These are phyloP conservation scores for Thunnus thynnus DNA, from an alignment of 2,113 vertebrate genomes.

Conservation along the genomic window DNA sequence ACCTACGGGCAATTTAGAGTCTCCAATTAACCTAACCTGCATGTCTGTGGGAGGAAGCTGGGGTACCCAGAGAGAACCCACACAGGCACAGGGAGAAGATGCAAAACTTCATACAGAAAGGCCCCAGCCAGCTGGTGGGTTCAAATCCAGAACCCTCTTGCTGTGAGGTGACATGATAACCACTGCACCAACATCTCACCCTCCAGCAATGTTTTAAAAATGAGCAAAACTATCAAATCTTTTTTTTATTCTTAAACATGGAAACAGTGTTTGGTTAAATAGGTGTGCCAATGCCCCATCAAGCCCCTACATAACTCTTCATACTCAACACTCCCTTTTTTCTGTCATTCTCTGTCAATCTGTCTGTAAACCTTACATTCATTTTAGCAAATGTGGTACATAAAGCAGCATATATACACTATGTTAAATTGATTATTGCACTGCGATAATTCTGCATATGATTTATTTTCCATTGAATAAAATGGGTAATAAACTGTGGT, in stretches of 20 bases:
- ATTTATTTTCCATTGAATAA: slow-evolving; percentile 39
- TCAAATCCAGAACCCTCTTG: too few relatives aligned
- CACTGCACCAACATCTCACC: too few relatives aligned
- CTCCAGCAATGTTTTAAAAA: neutral
- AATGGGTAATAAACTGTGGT: slow-evolving; percentile 37
- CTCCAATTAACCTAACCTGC: too few relatives aligned
- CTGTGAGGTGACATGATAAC: too few relatives aligned
- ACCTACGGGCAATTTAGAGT: too few relatives aligned
- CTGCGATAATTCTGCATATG: slow-evolving; percentile 54
- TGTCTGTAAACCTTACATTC: slow-evolving; percentile 71
- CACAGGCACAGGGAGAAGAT: too few relatives aligned
- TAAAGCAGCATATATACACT: slow-evolving; percentile 60
- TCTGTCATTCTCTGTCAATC: slow-evolving; percentile 29
- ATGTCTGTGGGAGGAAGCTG: too few relatives aligned
- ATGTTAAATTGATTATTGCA: slow-evolving; percentile 75
- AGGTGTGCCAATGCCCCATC: slow-evolving; percentile 8
- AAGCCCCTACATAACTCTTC: slow-evolving; percentile 20
- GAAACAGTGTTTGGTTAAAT: slow-evolving; percentile 57
- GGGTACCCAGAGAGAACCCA: too few relatives aligned
- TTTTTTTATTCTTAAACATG: slow-evolving; percentile 26
- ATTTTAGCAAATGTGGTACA: slow-evolving; percentile 66
- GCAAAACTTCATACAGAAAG: too few relatives aligned
- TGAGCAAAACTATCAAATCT: neutral
- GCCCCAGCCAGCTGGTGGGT: too few relatives aligned
- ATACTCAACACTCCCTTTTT: slow-evolving; percentile 13